A percentile compares a stretch with the other conserved stretches of the same genome.
These are phyloP conservation scores for Euglossa dilemma DNA, from an alignment of 1,140 invertebrate species.

Conservation along the genomic window DNA sequence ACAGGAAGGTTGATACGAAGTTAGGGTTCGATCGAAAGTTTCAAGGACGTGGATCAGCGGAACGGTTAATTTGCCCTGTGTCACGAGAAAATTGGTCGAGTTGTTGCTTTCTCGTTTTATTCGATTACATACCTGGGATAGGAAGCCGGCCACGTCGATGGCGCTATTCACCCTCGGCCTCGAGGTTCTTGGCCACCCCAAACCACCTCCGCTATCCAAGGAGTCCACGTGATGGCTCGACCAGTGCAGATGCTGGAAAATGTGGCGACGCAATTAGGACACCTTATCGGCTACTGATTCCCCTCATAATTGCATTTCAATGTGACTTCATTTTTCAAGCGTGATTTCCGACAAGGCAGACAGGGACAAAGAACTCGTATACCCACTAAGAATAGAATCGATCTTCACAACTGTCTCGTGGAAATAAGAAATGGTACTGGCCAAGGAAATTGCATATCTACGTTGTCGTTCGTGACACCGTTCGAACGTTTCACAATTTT, in stretches of 20 bases:
- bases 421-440: too few species aligned
- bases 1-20: conserved; percentile 47
- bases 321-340: conserved; percentile 22
- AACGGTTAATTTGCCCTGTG: conserved; percentile 39
- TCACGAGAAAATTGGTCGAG: conserved; percentile 11
- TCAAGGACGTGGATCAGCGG: conserved; percentile 51
- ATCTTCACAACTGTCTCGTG: too few species aligned
- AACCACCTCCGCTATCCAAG: conserved; percentile 83
- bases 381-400: conserved; percentile 20
- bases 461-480: too few species aligned
- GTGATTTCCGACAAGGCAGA: conserved; percentile 20
- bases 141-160: conserved; percentile 88
- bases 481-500: too few species aligned
- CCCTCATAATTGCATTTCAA: conserved; percentile 32
- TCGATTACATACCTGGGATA: conserved; percentile 85
- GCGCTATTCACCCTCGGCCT: conserved; percentile 90
- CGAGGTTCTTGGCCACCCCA: conserved; percentile 83
- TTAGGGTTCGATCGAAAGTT: conserved; percentile 53
- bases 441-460: too few species aligned
- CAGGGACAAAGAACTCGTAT: conserved; percentile 6
- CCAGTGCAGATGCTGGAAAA: conserved; percentile 88
- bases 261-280: conserved; percentile 62
- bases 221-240: conserved; percentile 84
- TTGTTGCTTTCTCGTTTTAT: conserved; percentile 38
- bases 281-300: conserved; percentile 14